These are phyloP conservation scores for Circaetus cinerascens DNA, from an alignment of 2,113 vertebrate species.

Conservation along the genomic window DNA sequence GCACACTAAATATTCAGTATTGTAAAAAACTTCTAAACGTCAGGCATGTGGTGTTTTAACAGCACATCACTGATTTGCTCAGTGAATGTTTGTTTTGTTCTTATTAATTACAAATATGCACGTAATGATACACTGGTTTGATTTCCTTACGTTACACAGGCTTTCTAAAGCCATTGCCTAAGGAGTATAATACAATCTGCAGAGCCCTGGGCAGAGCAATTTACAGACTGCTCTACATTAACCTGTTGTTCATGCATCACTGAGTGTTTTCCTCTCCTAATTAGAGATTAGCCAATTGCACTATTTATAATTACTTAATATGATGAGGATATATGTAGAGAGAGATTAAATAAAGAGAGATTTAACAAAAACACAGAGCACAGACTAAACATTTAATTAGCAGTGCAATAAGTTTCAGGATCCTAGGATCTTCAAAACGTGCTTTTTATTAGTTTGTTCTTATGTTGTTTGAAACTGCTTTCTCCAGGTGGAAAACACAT, in stretches of 20 bases:
- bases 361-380: constrained; percentile 36
- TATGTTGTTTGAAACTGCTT: background rate
- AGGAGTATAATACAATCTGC: constrained; percentile 4
- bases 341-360: constrained; percentile 28
- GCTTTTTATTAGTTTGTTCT: background rate
- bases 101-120: constrained; percentile 47
- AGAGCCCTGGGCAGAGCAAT: constrained; percentile 25
- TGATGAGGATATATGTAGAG: background rate
- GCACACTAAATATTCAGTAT: background rate
- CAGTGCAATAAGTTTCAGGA: background rate
- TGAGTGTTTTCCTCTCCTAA: constrained; percentile 39
- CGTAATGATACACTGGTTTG: constrained; percentile 26
- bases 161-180: background rate
- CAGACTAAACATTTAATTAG: constrained; percentile 16
- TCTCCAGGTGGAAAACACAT: background rate
- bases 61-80: background rate
- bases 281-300: constrained; percentile 49
- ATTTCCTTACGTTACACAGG: constrained; percentile 15
- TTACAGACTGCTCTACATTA: constrained; percentile 44
- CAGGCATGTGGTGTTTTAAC: background rate
- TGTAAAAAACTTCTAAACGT: background rate
- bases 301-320: constrained; percentile 58
- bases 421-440: background rate
- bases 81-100: background rate
- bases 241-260: constrained; percentile 32